These are phyloP conservation scores for Charadrius vociferus DNA, from an alignment of 2,113 vertebrate species.

Conservation along the genomic window DNA sequence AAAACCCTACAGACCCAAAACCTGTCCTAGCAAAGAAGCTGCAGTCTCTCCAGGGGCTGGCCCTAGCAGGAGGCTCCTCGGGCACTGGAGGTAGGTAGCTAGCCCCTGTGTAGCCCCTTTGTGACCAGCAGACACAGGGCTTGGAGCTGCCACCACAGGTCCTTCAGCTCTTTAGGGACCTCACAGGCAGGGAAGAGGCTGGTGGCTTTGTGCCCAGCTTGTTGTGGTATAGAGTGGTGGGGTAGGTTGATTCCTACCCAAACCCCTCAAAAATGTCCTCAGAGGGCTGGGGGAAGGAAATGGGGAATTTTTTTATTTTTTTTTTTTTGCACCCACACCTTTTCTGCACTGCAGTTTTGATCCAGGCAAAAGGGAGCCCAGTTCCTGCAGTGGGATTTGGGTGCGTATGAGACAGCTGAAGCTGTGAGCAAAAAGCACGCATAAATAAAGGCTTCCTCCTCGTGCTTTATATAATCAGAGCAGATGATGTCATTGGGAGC, in stretches of 20 bases:
- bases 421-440: constrained; percentile 61
- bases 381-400: constrained; percentile 34
- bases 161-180: neutral
- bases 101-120: neutral
- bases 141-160: neutral
- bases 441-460: constrained; percentile 65
- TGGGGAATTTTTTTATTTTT: neutral
- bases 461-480: constrained; percentile 66
- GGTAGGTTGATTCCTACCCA: neutral
- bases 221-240: neutral
- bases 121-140: neutral
- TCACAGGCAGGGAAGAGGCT: neutral
- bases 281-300: neutral
- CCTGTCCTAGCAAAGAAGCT: neutral
- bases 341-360: constrained; percentile 22
- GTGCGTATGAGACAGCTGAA: constrained; percentile 10
- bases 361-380: neutral
- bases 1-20: neutral
- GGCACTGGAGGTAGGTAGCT: neutral
- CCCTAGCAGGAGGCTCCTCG: rapidly evolving
- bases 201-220: neutral
- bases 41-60: neutral
- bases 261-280: neutral
- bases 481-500: constrained; percentile 69
- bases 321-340: neutral